Evolutionary conservation across 2,113 vertebrate species (phyloP).

Genomic region (Sebastes schlegelii): DNA sequence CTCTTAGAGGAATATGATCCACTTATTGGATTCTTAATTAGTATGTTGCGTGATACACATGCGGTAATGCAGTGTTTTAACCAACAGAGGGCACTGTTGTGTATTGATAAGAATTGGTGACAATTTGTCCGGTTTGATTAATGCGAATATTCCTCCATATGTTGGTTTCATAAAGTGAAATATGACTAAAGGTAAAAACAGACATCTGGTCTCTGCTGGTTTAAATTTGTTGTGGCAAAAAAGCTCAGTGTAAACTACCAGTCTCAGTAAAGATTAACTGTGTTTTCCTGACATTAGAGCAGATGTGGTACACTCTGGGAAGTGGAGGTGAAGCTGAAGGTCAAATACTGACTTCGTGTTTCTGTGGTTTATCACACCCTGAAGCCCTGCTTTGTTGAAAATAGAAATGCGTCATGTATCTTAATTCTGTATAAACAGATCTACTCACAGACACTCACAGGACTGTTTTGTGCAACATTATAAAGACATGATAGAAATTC

Average conservation of each 20-base stretch:
- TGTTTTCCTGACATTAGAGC: constrained; percentile 6
- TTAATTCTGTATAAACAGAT: background rate
- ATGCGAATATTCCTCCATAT: constrained; percentile 21
- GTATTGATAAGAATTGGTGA: constrained; percentile 10
- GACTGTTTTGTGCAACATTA: background rate
- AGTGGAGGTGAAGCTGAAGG: constrained; percentile 51
- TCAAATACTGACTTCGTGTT: constrained; percentile 18
- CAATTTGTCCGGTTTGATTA: constrained; percentile 36
- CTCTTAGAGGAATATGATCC: background rate
- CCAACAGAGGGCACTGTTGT: constrained; percentile 68
- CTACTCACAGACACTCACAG: background rate
- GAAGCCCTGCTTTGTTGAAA: background rate
- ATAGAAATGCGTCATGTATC: background rate
- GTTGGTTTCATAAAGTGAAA: constrained; percentile 24
- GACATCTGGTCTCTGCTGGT: background rate
- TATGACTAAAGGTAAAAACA: constrained; percentile 3
- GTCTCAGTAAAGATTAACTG: background rate
- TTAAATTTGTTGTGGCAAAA: background rate
- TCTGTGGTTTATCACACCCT: background rate
- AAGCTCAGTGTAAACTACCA: background rate
- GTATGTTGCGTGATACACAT: background rate
- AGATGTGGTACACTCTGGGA: background rate
- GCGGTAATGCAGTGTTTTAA: constrained; percentile 15
- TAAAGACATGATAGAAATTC: background rate
- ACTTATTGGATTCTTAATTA: constrained; percentile 17